Conservation (phyloP, 2,797 vertebrate species). For the Eidolon dupreanum region DNA sequence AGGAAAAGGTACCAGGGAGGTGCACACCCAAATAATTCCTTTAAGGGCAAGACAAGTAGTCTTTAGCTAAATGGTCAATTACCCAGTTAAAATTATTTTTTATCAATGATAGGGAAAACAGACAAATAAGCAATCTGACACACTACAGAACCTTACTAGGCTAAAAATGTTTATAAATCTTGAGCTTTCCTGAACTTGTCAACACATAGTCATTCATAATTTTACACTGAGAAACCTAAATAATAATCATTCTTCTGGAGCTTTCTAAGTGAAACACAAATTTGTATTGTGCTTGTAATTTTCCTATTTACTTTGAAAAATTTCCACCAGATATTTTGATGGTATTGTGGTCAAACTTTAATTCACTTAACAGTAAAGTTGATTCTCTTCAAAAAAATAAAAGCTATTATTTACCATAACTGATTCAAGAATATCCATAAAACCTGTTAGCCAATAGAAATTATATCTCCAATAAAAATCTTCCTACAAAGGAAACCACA, state of each 20-base stretch:
- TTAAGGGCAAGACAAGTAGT: neutral
- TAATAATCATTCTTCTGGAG: neutral
- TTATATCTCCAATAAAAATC: neutral
- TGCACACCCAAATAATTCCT: neutral
- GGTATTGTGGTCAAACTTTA: neutral
- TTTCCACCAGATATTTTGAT: neutral
- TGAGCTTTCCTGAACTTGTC: neutral
- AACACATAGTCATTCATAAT: neutral
- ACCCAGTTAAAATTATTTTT: neutral
- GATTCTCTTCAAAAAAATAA: neutral
- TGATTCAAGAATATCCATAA: neutral
- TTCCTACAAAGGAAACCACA: neutral
- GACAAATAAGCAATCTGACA: neutral
- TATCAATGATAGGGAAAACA: neutral
- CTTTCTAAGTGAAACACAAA: slow-evolving; percentile 2
- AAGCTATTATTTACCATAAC: neutral
- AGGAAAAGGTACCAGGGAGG: neutral
- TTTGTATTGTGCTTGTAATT: neutral
- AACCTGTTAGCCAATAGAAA: neutral
- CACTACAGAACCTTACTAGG: neutral
- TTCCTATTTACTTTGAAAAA: neutral
- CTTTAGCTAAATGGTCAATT: neutral
- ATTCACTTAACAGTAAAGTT: neutral
- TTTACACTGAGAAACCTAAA: neutral
- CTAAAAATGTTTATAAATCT: neutral